Base-by-base conservation (phyloP, 1,140 invertebrate species). In the Amphibalanus amphitrite region DNA sequence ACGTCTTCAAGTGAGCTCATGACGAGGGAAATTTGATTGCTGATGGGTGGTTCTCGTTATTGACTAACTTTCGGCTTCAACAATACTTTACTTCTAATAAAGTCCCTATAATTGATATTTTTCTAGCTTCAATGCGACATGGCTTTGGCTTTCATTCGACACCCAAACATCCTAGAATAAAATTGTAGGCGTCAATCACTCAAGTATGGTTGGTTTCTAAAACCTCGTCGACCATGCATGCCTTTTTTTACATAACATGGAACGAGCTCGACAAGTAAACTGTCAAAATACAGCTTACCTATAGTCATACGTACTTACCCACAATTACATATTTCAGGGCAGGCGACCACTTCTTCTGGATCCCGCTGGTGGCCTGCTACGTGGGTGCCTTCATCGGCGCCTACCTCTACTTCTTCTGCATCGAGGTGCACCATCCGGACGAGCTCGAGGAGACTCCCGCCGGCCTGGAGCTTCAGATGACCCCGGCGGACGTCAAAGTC, bases 351-450 rank as follows among this genome's bases (percentile, higher is more conserved):
- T 73, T 29, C 26, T 38, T 73, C 29, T 85, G 84, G 85, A 80
- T 86, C 29, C 84, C 85, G 8, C 76, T 86, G 8, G 71, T 86
- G 15, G 84, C 80, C 6, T 84, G 85, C 1, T 80, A 83, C 72
- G 74, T 86, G 28, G 85, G 84, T 10, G 84, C 83, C 8, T 73
- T 86, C 0, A 69, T 86, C 17, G 85, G 85, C 0, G 79, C 80
- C 15, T 77, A 77, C 71, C 71, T 83, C 20, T 86, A 85, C 75
- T 77, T 80, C 70, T 20, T 84, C 0, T 76, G 82, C 30, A 77
- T 85, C 38, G 82, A 82, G 65, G 71, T 82, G 15, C 83, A 85
- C 74, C 71, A 74, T 69, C 69, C 69, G 3, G 3, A 3, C 6
- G 47, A 59, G 47, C 6, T 17, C 47, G 47, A 59, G 47, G 65